These are phyloP conservation scores for Agapornis roseicollis DNA, from an alignment of 2,113 vertebrate genomes.

Conservation along the genomic window DNA sequence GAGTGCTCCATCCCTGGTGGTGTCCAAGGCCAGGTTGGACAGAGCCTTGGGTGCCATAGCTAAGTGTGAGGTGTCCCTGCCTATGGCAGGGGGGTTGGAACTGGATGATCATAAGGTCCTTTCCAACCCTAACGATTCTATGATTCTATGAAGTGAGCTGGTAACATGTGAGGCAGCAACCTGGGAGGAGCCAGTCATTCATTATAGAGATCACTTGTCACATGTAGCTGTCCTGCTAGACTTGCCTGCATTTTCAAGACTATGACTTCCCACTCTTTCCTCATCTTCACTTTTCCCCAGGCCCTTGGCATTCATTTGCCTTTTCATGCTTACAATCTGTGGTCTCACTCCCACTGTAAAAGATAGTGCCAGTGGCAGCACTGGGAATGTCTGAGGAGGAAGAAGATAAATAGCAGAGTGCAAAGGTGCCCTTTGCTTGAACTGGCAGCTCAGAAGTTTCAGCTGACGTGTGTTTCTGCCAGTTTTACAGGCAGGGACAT, in stretches of 20 bases:
- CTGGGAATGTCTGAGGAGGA: not conserved
- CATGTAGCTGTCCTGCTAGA: not conserved
- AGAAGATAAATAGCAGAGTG: not conserved
- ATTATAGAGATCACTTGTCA: not conserved
- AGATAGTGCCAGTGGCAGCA: not conserved
- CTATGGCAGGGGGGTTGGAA: too few relatives aligned
- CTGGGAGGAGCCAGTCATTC: not conserved
- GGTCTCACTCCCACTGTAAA: not conserved
- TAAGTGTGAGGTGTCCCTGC: too few relatives aligned
- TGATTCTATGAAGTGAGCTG: not conserved
- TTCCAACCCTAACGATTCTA: too few relatives aligned
- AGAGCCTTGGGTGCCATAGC: too few relatives aligned
- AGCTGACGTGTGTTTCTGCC: not conserved
- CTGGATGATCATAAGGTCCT: too few relatives aligned
- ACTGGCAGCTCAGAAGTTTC: not conserved
- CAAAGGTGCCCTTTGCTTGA: not conserved
- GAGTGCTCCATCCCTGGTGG: too few relatives aligned
- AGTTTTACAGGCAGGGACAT: not conserved
- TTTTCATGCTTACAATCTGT: not conserved
- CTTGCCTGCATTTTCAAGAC: not conserved
- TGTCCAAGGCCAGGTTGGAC: too few relatives aligned
- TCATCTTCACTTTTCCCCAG: not conserved
- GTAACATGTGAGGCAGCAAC: not conserved
- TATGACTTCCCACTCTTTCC: not conserved
- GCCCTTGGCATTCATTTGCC: not conserved